phyloP scores from a whole-genome alignment of 2,113 vertebrate species.

The Progne subis region DNA sequence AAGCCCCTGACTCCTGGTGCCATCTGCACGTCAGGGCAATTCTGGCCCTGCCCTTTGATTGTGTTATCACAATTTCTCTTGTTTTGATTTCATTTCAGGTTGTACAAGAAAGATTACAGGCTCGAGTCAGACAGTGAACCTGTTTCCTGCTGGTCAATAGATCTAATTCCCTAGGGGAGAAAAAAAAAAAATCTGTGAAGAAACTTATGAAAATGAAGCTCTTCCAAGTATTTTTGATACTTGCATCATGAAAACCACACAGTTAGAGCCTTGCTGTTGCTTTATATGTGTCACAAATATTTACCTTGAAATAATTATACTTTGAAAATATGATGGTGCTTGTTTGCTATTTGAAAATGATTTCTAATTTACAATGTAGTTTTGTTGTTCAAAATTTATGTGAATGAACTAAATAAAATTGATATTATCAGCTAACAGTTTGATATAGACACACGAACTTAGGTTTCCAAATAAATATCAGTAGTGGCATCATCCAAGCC shows the following conservation, averaged over 20 bases:
- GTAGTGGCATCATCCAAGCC: not conserved
- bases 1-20: not conserved
- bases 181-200: not conserved
- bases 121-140: not conserved
- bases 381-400: not conserved
- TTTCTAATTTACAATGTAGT: not conserved
- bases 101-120: conserved; percentile 38
- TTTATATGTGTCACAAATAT: not conserved
- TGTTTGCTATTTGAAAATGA: not conserved
- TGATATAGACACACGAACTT: not conserved
- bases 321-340: not conserved
- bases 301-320: not conserved
- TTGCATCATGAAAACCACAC: not conserved
- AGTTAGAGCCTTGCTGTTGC: not conserved
- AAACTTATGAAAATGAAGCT: not conserved
- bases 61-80: not conserved
- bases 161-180: not conserved
- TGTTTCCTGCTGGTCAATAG: conserved; percentile 35
- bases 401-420: conserved; percentile 21
- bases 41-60: not conserved
- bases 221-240: not conserved
- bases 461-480: not conserved
- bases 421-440: not conserved
- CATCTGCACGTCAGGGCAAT: not conserved
- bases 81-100: conserved; percentile 39